Base-by-base conservation (phyloP, 2,888 invertebrate species). In the Oscheius sp. region DNA sequence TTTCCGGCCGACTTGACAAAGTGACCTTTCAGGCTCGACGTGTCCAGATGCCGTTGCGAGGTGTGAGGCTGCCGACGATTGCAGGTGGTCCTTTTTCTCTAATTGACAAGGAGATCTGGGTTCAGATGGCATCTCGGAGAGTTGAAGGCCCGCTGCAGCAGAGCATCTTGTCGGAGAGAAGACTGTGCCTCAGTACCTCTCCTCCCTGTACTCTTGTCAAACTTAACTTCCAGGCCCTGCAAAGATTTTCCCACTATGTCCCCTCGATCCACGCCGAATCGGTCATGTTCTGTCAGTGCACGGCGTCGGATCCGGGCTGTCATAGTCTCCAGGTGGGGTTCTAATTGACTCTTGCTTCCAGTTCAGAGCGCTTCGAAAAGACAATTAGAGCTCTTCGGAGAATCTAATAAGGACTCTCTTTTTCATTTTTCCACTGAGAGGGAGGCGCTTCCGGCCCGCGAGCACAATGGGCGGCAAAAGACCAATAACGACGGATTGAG, bases 201-300 rank as follows among this genome's bases (percentile, higher is more conserved):
- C 21, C 21, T 21, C 21, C 21, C 21, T 21, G 21, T 21, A 21
- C 21, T 21, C 21, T 21, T 21, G 21, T 21, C 21, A 21, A 21
- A 47, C 3, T 50, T 9, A 51, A 1, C 50, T 74, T 83, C 57
- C 70, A 85, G 86, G 84, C 87, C 7, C 70, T 87, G 21, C 81
- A 85, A 76, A 74, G 87, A 53, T 87, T 87, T 72, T 78, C 85
- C 11, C 77, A 78, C 7, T 87, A 85, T 71, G 87, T 87, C 33
- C 79, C 84, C 37, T 79, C 76, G 11, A 72, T 76, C 1, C 65
- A 86, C 7, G 81, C 82, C 21, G 87, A 88, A 70, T 78, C 85
- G 11, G 68, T 88, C 32, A 84, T 85, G 82, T 87, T 87, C 70
- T 87, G 87, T 73, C 85, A 86, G 68, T 87, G 87, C 73, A 76